Conservation (phyloP, 2,797 vertebrate species). For the Cirrhinus mrigala region DNA sequence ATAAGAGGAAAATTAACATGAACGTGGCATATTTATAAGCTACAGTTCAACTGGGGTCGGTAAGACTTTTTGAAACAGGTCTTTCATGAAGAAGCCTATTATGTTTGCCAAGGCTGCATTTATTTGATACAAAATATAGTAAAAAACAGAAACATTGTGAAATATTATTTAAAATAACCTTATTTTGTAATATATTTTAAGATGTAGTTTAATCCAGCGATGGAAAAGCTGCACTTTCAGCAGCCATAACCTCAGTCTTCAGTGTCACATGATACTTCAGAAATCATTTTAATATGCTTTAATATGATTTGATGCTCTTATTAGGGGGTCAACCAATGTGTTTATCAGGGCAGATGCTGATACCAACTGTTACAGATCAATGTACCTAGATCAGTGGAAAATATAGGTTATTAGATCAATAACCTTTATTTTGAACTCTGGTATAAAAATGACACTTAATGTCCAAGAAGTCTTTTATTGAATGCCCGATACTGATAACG, state of each 20-base stretch:
- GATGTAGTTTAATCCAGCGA: neutral
- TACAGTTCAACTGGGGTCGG: neutral
- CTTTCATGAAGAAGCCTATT: neutral
- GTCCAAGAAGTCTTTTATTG: no score
- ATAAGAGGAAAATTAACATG: neutral
- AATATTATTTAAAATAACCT: neutral
- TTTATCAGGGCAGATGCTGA: no score
- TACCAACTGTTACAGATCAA: no score
- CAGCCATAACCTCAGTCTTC: neutral
- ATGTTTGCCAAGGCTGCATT: neutral
- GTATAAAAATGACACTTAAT: no score
- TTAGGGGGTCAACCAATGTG: no score
- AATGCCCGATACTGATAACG: no score
- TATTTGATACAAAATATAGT: neutral
- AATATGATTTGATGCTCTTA: neutral
- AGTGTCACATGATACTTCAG: neutral
- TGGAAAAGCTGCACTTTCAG: neutral
- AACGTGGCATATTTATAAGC: neutral
- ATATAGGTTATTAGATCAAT: no score
- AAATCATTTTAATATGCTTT: neutral
- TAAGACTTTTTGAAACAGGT: neutral
- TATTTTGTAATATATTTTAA: neutral
- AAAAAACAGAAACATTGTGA: neutral
- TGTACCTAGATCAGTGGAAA: no score
- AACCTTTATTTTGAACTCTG: no score